A percentile compares a stretch with the other conserved stretches of the same genome.
These are phyloP conservation scores for Mesaphorura yosii DNA, from an alignment of 1,140 invertebrate species.

Conservation along the genomic window DNA sequence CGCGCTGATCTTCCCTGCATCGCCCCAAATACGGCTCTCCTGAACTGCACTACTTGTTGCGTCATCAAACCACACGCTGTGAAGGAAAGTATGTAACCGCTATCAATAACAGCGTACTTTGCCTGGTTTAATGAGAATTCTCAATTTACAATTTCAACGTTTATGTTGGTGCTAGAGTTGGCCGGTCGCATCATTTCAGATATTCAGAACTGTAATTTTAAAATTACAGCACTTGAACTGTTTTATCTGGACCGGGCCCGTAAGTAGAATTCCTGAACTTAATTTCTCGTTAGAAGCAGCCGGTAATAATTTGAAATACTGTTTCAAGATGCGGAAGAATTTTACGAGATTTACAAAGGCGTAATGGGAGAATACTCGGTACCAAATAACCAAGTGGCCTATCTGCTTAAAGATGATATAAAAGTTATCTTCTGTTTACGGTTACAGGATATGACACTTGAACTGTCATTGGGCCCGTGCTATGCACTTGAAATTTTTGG, in stretches of 20 bases:
- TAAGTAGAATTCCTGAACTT: no score
- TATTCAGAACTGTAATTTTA: slow-evolving; percentile 61
- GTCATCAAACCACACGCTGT: slow-evolving; percentile 87
- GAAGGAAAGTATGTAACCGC: slow-evolving; percentile 49
- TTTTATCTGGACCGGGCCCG: slow-evolving; percentile 60
- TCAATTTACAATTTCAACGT: slow-evolving; percentile 5
- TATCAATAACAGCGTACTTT: background rate
- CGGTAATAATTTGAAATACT: no score
- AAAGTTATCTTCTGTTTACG: slow-evolving; percentile 1
- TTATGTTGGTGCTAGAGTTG: slow-evolving; percentile 34
- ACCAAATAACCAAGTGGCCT: slow-evolving; percentile 30
- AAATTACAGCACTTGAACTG: slow-evolving; percentile 66
- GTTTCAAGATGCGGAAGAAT: slow-evolving; percentile 83
- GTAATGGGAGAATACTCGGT: slow-evolving; percentile 70
- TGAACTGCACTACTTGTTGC: slow-evolving; percentile 62
- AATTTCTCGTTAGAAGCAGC: no score
- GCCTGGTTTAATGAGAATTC: no score
- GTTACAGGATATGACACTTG: slow-evolving; percentile 60
- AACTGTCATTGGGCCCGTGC: slow-evolving; percentile 68
- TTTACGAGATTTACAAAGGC: slow-evolving; percentile 88
- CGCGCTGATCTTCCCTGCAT: slow-evolving; percentile 29
- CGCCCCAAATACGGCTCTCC: slow-evolving; percentile 36
- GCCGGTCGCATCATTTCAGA: slow-evolving; percentile 57
- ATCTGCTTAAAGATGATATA: background rate
- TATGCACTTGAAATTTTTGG: slow-evolving; percentile 72